phyloP scores from a whole-genome alignment of 2,888 invertebrate species.

The Ormyrus rosae region DNA sequence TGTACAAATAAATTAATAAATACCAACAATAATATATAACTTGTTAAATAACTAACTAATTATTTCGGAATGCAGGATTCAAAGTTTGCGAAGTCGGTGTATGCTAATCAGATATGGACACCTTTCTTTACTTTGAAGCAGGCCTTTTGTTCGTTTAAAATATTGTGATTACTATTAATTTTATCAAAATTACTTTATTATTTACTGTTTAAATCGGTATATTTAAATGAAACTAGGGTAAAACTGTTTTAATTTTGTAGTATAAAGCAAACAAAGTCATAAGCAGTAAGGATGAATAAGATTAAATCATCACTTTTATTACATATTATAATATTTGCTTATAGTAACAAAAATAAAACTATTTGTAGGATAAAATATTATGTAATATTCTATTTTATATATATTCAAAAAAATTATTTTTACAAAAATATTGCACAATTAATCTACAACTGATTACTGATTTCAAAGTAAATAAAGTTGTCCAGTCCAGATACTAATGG shows the following conservation, averaged over 20 bases:
- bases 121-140: conserved; percentile 35
- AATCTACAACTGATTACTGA: background rate
- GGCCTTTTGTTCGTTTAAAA: conserved; percentile 12
- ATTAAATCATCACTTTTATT: too few species aligned
- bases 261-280: too few species aligned
- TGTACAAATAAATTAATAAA: conserved; percentile 56
- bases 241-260: too few species aligned
- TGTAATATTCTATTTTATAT: too few species aligned
- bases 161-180: conserved; percentile 11
- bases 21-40: conserved; percentile 44
- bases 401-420: too few species aligned
- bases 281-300: too few species aligned
- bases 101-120: conserved; percentile 19
- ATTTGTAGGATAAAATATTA: too few species aligned
- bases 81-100: conserved; percentile 34
- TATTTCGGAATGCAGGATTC: conserved; percentile 48
- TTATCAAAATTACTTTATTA: conserved; percentile 11
- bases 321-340: too few species aligned
- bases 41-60: conserved; percentile 48
- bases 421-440: too few species aligned
- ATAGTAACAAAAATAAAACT: too few species aligned
- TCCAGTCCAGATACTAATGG: conserved; percentile 4
- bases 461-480: conserved; percentile 34
- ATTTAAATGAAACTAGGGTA: too few species aligned
- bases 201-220: background rate